Conservation (phyloP, 2,113 vertebrate species). For the Larimichthys polyactis region DNA sequence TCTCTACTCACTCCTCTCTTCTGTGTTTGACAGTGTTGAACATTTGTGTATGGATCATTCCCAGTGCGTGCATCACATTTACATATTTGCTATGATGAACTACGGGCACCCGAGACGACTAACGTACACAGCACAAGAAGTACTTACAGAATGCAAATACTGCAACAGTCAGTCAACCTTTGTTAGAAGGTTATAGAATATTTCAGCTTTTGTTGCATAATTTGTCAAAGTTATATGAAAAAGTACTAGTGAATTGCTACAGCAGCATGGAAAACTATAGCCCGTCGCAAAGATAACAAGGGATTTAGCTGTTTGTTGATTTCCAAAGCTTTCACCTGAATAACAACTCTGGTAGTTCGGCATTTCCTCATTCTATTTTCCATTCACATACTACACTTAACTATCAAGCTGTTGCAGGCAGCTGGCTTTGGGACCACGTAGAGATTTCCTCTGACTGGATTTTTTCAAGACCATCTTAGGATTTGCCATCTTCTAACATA, state of each 20-base stretch:
- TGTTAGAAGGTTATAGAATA: not conserved
- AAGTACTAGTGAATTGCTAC: not conserved
- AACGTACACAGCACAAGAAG: slow-evolving; percentile 12
- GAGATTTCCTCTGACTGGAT: slow-evolving; percentile 62
- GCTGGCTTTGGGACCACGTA: slow-evolving; percentile 45
- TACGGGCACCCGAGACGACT: not conserved
- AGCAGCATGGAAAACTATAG: not conserved
- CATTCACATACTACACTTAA: slow-evolving; percentile 30
- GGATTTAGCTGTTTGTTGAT: slow-evolving; percentile 16
- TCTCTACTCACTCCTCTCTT: slow-evolving; percentile 6
- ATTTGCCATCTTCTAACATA: slow-evolving; percentile 54
- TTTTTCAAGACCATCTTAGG: slow-evolving; percentile 53
- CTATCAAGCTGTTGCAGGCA: slow-evolving; percentile 49
- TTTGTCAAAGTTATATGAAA: not conserved
- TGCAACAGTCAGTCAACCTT: not conserved
- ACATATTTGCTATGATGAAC: slow-evolving; percentile 30
- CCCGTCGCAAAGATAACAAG: not conserved
- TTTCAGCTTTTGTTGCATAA: not conserved
- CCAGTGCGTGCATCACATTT: slow-evolving; percentile 31
- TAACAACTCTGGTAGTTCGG: slow-evolving; percentile 3
- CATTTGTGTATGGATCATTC: slow-evolving; percentile 39
- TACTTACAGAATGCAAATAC: slow-evolving; percentile 17
- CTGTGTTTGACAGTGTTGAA: slow-evolving; percentile 31
- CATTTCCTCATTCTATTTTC: slow-evolving; percentile 47
- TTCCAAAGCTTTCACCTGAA: slow-evolving; percentile 22